Conservation (phyloP, 2,113 vertebrate genomes). For the pig (Sus scrofa) region T2T-Sscrofa CM000828.6:58595001-58595500, state of each 20-base stretch:
- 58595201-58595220: not conserved
- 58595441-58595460: not conserved
- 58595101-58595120: not conserved
- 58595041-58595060: not conserved
- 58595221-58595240: not conserved
- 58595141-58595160: conserved; percentile 1
- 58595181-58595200: not conserved
- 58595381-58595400: not conserved
- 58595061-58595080: not conserved
- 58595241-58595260: conserved; percentile 1
- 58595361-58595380: not conserved
- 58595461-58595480: not conserved
- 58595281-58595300: not conserved
- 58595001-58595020: not conserved
- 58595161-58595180: conserved; percentile 34
- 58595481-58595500: not conserved
- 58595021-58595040: not conserved
- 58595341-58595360: not conserved
- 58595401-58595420: not conserved
- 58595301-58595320: not conserved
- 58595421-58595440: not conserved
- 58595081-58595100: not conserved
- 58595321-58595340: not conserved
- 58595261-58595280: not conserved
- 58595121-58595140: not conserved